Conservation (phyloP, 1,140 invertebrate species). For the Radopholus similis region DNA sequence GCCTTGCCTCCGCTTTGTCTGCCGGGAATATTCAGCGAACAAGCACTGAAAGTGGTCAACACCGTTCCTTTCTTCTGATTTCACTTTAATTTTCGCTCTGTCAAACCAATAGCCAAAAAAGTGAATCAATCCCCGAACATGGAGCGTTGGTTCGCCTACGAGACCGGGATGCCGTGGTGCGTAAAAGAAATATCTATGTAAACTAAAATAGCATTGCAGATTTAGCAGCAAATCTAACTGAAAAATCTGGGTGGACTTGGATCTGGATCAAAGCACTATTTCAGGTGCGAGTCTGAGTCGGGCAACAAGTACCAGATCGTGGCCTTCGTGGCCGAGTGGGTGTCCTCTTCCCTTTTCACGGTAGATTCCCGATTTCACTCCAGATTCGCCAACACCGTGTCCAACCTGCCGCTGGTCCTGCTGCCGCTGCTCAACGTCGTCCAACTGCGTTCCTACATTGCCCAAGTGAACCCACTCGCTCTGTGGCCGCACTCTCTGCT, state of each 20-base stretch:
- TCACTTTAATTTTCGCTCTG: too few species aligned
- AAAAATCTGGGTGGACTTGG: not conserved
- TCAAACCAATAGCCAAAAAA: too few species aligned
- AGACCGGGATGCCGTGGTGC: constrained; percentile 53
- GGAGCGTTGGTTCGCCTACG: constrained; percentile 53
- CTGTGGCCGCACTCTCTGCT: constrained; percentile 49
- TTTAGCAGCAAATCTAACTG: too few species aligned
- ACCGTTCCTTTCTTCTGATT: too few species aligned
- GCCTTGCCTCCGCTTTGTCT: too few species aligned
- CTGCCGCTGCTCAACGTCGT: constrained; percentile 50
- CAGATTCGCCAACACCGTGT: constrained; percentile 42
- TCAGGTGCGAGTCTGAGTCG: constrained; percentile 34
- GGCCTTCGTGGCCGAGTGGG: constrained; percentile 48
- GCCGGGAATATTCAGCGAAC: too few species aligned
- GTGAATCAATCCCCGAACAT: too few species aligned
- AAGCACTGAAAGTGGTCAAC: too few species aligned
- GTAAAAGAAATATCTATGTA: constrained; percentile 2
- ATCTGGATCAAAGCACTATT: too few species aligned
- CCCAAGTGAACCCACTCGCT: constrained; percentile 45
- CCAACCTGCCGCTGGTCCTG: constrained; percentile 56
- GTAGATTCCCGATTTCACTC: constrained; percentile 16
- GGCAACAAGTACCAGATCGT: constrained; percentile 57
- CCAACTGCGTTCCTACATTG: constrained; percentile 46
- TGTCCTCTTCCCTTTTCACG: constrained; percentile 23
- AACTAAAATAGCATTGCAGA: not conserved